phyloP scores from a whole-genome alignment of 30 jellyfish, hydroid and myxozoan genomes.

The Aurelia aurita complex sp. Pacific region DNA sequence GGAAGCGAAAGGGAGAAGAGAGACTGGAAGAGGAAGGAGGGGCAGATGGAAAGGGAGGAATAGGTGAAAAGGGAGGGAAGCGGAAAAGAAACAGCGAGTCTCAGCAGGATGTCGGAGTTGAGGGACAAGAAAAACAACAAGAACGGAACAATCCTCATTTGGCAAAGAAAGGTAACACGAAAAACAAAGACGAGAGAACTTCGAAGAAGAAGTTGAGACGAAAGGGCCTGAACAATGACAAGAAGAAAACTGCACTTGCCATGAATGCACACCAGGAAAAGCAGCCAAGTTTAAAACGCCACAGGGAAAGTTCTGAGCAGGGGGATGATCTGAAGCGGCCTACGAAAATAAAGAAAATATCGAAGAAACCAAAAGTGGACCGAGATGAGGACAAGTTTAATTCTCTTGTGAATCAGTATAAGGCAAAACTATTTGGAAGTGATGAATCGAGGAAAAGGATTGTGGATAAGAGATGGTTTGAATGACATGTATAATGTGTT shows the following conservation, averaged over 20 bases:
- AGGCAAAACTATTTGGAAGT: constrained; percentile 50
- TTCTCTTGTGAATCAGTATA: constrained; percentile 54
- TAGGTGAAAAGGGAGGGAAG: neutral
- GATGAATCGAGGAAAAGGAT: neutral
- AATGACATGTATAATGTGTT: neutral
- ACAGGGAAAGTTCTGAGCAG: neutral
- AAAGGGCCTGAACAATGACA: neutral
- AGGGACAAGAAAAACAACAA: neutral
- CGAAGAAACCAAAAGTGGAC: constrained; percentile 25
- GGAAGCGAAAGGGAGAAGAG: neutral
- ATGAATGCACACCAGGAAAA: neutral
- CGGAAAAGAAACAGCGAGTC: neutral
- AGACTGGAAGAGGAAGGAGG: neutral
- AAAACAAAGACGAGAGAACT: neutral
- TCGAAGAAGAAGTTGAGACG: neutral
- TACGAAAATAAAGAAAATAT: constrained; percentile 8
- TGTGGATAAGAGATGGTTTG: constrained; percentile 71
- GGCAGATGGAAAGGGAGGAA: neutral
- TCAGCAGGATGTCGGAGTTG: neutral
- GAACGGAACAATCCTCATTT: neutral
- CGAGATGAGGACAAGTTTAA: constrained; percentile 58
- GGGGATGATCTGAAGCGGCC: constrained; percentile 1
- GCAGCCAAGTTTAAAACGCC: neutral
- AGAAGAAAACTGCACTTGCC: neutral
- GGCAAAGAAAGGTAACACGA: neutral